Percentiles rank a stretch among this genome's conserved stretches.
Evolutionary conservation across 2,888 invertebrate species (phyloP).

Genomic region (Cinara cedri): DNA sequence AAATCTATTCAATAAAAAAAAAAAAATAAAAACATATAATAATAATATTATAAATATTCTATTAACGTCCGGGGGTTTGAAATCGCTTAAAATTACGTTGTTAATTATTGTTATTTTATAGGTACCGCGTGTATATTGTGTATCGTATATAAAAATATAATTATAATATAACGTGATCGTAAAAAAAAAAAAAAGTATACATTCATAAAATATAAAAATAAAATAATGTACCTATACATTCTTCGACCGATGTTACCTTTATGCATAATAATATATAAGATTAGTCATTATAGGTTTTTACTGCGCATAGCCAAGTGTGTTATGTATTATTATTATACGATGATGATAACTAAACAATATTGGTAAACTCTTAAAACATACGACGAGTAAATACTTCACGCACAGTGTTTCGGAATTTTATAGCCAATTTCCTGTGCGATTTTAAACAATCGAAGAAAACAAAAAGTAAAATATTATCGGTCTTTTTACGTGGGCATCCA

Average conservation of each 20-base stretch:
- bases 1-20: slow-evolving; percentile 22
- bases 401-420: not conserved
- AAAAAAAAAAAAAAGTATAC: slow-evolving; percentile 9
- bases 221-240: too few species aligned
- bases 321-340: too few species aligned
- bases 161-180: not conserved
- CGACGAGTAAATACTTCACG: not conserved
- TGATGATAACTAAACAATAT: not conserved
- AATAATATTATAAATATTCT: too few species aligned
- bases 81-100: slow-evolving; percentile 24
- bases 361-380: not conserved
- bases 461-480: too few species aligned
- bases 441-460: not conserved
- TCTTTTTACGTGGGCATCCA: too few species aligned
- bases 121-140: too few species aligned
- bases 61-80: not conserved
- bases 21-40: slow-evolving; percentile 6
- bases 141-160: not conserved
- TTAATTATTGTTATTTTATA: slow-evolving; percentile 1
- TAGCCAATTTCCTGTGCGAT: not conserved
- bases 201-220: too few species aligned
- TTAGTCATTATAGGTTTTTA: slow-evolving; percentile 25
- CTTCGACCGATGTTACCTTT: too few species aligned
- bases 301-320: not conserved
- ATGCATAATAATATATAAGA: not conserved